Conservation (phyloP, 2,797 vertebrate species). For the Lepilemur ruficaudatus region DNA sequence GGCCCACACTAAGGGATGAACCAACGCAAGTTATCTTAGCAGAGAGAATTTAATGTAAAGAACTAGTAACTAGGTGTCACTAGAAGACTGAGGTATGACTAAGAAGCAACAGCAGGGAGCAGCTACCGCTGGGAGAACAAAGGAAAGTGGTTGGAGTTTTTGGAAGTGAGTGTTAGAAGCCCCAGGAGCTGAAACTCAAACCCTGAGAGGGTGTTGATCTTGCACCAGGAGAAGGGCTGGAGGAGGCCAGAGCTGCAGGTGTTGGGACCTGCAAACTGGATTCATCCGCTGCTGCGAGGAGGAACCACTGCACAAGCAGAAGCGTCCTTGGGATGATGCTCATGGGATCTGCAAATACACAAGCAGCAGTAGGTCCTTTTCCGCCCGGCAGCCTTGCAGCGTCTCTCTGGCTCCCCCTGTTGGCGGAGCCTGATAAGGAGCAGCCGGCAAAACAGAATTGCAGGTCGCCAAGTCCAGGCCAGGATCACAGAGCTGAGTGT, state of each 20-base stretch:
- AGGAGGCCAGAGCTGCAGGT: neutral
- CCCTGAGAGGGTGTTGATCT: neutral
- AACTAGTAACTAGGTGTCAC: neutral
- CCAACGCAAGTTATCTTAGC: neutral
- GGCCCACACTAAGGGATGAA: neutral
- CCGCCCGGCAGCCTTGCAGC: neutral
- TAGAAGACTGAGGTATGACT: neutral
- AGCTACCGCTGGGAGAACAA: neutral
- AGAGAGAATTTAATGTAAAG: neutral
- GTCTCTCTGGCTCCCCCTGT: neutral
- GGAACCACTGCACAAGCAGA: too few species aligned
- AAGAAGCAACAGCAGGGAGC: neutral
- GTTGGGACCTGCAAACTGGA: neutral
- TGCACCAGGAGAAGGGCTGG: neutral
- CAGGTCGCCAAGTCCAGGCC: neutral
- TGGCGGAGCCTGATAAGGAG: neutral
- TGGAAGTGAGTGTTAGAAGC: neutral
- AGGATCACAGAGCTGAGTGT: neutral
- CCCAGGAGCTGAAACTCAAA: neutral
- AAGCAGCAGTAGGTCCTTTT: accelerated
- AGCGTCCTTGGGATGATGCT: accelerated
- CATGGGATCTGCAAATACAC: accelerated
- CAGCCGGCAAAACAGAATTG: neutral
- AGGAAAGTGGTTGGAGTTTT: neutral
- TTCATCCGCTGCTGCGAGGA: accelerated